Evolutionary conservation across 2,888 invertebrate species (phyloP).

Genomic region (Mythimna vitellina): DNA sequence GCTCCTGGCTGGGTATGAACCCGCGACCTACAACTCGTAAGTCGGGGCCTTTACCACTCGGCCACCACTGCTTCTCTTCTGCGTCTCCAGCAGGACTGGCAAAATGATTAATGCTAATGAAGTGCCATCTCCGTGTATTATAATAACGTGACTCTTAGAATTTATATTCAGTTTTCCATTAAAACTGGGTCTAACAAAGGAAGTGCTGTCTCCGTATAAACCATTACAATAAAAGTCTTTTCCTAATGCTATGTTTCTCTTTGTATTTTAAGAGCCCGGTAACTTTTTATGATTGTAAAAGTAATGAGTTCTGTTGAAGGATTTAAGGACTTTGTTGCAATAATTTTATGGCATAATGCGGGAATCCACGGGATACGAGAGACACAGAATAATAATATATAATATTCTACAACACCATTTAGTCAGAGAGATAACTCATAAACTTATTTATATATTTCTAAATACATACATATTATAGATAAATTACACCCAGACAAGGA

Average conservation of each 20-base stretch:
- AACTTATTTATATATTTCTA: too few species aligned
- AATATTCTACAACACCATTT: too few species aligned
- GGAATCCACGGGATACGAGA: background rate
- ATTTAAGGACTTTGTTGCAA: background rate
- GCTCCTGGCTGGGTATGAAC: too few species aligned
- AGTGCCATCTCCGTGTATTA: background rate
- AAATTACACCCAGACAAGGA: too few species aligned
- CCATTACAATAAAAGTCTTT: conserved; percentile 33
- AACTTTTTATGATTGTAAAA: conserved; percentile 15
- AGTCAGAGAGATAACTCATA: too few species aligned
- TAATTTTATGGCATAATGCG: background rate
- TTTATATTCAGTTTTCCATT: conserved; percentile 19
- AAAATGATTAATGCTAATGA: too few species aligned
- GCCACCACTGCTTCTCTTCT: too few species aligned
- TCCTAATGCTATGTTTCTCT: background rate
- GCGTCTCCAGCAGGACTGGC: too few species aligned
- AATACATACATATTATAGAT: too few species aligned
- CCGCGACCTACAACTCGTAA: too few species aligned
- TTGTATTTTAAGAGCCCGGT: background rate
- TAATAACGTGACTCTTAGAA: background rate
- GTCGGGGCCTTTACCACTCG: too few species aligned
- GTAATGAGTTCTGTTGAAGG: conserved; percentile 4
- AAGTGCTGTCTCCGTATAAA: conserved; percentile 7
- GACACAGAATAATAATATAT: too few species aligned
- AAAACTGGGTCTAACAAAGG: conserved; percentile 18